Percentiles rank a stretch among this genome's conserved stretches.
Evolutionary conservation across 2,113 vertebrate genomes (phyloP).

Genomic region (Origma solitaria): DNA sequence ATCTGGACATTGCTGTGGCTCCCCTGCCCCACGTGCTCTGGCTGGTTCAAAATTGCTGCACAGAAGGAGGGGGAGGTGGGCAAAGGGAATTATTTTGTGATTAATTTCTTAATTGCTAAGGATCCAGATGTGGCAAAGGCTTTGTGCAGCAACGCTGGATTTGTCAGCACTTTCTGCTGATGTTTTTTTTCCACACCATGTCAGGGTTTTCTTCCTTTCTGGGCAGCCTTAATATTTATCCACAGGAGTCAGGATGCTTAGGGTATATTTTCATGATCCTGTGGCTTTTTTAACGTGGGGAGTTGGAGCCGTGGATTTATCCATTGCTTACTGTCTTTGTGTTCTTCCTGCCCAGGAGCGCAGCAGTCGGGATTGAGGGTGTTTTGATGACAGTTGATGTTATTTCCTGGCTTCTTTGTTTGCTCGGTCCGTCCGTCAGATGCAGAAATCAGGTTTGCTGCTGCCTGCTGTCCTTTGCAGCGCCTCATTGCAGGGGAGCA

Average conservation of each 20-base stretch:
- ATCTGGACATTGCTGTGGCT: background rate
- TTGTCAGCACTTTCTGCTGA: background rate
- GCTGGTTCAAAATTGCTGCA: background rate
- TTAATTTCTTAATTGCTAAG: background rate
- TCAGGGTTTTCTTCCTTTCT: background rate
- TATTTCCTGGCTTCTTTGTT: background rate
- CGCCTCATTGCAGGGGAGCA: background rate
- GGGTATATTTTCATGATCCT: background rate
- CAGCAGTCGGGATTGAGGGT: no score
- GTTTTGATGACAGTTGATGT: background rate
- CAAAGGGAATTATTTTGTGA: background rate
- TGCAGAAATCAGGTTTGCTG: background rate
- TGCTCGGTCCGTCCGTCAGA: background rate
- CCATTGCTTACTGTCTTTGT: fast-evolving
- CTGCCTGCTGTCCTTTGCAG: background rate
- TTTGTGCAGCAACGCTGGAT: background rate
- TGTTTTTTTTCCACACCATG: background rate
- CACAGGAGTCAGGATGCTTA: fast-evolving
- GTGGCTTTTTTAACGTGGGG: background rate
- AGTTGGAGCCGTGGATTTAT: fast-evolving
- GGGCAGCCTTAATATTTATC: background rate
- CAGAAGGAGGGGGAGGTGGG: background rate
- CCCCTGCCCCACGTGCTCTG: background rate
- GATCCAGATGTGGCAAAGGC: background rate
- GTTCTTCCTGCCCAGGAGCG: background rate